Evolutionary conservation across 2,113 vertebrate genomes (phyloP).

Genomic region (Anarrhichthys ocellatus): DNA sequence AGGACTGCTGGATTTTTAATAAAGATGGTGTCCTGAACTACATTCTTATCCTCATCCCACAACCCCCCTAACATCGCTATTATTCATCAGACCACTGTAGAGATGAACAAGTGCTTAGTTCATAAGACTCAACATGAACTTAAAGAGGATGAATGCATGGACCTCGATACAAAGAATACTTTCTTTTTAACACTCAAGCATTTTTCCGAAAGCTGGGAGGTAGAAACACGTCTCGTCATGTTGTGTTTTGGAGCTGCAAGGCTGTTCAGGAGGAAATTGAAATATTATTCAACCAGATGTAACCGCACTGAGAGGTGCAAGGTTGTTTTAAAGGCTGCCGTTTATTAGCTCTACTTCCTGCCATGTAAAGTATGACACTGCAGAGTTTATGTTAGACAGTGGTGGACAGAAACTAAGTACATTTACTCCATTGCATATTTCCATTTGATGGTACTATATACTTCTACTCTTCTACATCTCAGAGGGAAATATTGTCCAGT

Average conservation of each 20-base stretch:
- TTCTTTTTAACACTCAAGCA: neutral
- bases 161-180: neutral
- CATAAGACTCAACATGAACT: neutral
- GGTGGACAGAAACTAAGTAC: neutral
- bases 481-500: too few relatives aligned
- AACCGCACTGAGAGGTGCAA: neutral
- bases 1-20: conserved; percentile 3
- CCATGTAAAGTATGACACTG: neutral
- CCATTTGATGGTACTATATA: neutral
- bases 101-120: neutral
- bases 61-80: neutral
- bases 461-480: neutral
- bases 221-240: neutral
- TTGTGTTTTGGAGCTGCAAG: neutral
- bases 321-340: neutral
- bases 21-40: neutral
- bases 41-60: neutral
- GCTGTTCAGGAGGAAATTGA: neutral
- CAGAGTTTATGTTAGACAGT: neutral
- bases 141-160: neutral
- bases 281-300: neutral
- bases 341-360: neutral
- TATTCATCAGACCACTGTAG: neutral
- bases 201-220: neutral
- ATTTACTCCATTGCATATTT: neutral